Percentiles rank a stretch among this genome's conserved stretches.
phyloP scores from a whole-genome alignment of 2,888 invertebrate genomes.

The Cephus pygmeus region DNA sequence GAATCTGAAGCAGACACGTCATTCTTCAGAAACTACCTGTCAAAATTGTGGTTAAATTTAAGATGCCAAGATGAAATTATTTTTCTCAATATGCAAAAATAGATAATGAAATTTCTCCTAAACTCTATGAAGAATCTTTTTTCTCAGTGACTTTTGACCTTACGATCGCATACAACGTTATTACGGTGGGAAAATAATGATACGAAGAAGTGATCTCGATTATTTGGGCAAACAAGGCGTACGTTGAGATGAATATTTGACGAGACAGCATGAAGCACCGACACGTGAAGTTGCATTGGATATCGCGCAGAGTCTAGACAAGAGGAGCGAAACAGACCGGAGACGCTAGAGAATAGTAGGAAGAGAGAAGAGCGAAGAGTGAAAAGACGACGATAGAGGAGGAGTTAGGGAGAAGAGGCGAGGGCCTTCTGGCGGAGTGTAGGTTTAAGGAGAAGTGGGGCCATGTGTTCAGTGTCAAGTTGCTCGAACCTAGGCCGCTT shows the following conservation, averaged over 20 bases:
- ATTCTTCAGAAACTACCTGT: too few species aligned
- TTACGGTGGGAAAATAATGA: neutral
- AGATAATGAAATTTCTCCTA: too few species aligned
- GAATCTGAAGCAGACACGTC: too few species aligned
- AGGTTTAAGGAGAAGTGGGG: conserved; percentile 61
- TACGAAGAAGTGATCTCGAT: neutral
- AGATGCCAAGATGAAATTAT: too few species aligned
- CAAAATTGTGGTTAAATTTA: neutral
- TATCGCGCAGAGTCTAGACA: neutral
- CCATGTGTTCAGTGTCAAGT: conserved; percentile 66
- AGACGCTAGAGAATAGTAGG: conserved; percentile 8
- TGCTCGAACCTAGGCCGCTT: conserved; percentile 49
- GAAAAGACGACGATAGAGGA: conserved; percentile 1
- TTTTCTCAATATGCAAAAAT: too few species aligned
- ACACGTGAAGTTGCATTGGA: neutral
- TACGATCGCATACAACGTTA: neutral
- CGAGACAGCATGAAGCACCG: neutral
- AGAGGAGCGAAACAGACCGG: conserved; percentile 4
- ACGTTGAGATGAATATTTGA: neutral
- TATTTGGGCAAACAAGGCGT: neutral
- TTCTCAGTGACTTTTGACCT: neutral
- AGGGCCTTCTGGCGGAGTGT: conserved; percentile 57
- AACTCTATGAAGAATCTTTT: too few species aligned
- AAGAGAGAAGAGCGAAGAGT: neutral
- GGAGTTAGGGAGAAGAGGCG: conserved; percentile 29